phyloP scores from a whole-genome alignment of 2,888 invertebrate genomes.

The Diplazon laetatorius region DNA sequence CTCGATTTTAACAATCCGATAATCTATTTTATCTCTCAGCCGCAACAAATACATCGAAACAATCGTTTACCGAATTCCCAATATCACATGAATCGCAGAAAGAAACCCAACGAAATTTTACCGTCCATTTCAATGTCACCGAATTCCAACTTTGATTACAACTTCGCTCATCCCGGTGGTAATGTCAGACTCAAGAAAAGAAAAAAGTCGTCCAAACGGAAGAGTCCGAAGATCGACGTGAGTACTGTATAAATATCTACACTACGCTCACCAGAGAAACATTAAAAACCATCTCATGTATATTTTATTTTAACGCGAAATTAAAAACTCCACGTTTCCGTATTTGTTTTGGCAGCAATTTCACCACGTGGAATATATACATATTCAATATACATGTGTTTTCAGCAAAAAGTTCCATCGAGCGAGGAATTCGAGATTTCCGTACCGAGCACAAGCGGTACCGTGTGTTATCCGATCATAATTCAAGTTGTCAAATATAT shows the following conservation, averaged over 20 bases:
- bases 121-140: conserved; percentile 23
- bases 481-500: conserved; percentile 25
- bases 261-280: too few species aligned
- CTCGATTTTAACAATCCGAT: not conserved
- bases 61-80: not conserved
- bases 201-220: not conserved
- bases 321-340: too few species aligned
- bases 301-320: too few species aligned
- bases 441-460: not conserved
- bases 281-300: too few species aligned
- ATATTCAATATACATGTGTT: not conserved
- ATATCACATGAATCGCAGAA: not conserved
- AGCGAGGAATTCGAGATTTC: not conserved
- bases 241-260: too few species aligned
- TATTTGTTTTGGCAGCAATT: too few species aligned
- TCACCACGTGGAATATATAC: not conserved
- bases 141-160: conserved; percentile 37
- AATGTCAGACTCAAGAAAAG: not conserved
- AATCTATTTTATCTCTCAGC: conserved; percentile 1
- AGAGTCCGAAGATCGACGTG: conserved; percentile 11
- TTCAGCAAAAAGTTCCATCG: not conserved
- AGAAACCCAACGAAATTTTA: not conserved
- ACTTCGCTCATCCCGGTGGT: conserved; percentile 32
- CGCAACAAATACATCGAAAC: not conserved
- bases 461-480: conserved; percentile 8